Evolutionary conservation across 37 sponge, comb jelly and placozoan genomes (phyloP), one percentile per base, ranked within the genome.

Genomic region (Beroe forskalii): DNA sequence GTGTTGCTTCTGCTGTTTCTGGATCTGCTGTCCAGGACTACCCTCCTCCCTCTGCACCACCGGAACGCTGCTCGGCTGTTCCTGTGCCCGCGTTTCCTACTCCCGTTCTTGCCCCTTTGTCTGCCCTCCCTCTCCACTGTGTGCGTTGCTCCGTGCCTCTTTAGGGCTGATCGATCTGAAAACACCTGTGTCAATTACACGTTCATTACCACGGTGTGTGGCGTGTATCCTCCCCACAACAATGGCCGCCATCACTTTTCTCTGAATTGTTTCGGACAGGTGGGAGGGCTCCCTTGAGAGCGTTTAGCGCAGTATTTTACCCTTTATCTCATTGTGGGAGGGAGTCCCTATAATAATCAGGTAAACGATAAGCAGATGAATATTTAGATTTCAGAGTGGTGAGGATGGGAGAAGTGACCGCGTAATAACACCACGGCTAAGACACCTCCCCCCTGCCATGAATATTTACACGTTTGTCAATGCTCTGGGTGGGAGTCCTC

Each of bases 141-240:
- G 72, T 69, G 72, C 0, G 72, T 69, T 2, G 72, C 72, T 20
- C 72, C 72, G 72, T 69, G 72, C 3, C 72, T 27, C 72, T 69
- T 69, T 6, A 69, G 38, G 14, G 72, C 72, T 35, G 72, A 69
- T 17, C 72, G 28, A 35, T 69, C 72, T 69, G 72, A 48, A 12
- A 48, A 48, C 12, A 48, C n/a, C n/a, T n/a, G n/a, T n/a, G n/a
- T n/a, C n/a, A n/a, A n/a, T n/a, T n/a, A n/a, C n/a, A n/a, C n/a
- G n/a, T n/a, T n/a, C n/a, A n/a, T n/a, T n/a, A n/a, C n/a, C n/a
- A n/a, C n/a, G n/a, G n/a, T n/a, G n/a, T n/a, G n/a, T n/a, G n/a
- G n/a, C n/a, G n/a, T n/a, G n/a, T n/a, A n/a, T n/a, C n/a, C n/a
- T n/a, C n/a, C n/a, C n/a, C n/a, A n/a, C n/a, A n/a, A n/a, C n/a